Evolutionary conservation across 1,140 invertebrate genomes (phyloP), one percentile per base, ranked within the genome.

Genomic region (Trichoplusia ni): DNA sequence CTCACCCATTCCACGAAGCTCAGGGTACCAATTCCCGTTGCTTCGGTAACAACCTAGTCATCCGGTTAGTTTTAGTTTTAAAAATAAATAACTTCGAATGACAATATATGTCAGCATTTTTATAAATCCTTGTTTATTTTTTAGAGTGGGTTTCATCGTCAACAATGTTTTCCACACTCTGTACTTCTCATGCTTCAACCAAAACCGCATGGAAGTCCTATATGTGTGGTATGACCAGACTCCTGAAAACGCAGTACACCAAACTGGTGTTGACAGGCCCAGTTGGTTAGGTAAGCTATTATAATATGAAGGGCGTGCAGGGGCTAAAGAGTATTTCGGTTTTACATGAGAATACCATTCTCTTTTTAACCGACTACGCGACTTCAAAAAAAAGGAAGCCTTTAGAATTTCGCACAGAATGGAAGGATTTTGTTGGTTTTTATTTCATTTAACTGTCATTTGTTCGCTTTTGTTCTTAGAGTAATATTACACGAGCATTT

Each of bases 101-200:
- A n/a, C n/a, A n/a, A n/a, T n/a, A n/a, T n/a, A n/a, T n/a, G n/a
- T n/a, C n/a, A 2, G 8, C n/a, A 11, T 11, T 2, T 33, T 33
- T 37, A 37, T 1, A 2, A 5, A 37, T 14, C 1, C n/a, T 14
- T 6, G n/a, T 14, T 33, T 21, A 58, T 40, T 14, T 79, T 75
- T 25, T 58, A 88, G 87, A 16, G 69, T 82, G 14, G 87, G 87
- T 9, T 89, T 85, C 33, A 77, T 67, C 29, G 84, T 89, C 0
- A 73, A 84, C 54, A 71, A 74, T 23, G 70, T 80, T 0, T 83
- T 89, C 59, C 69, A 88, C 40, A 74, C 84, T 1, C 49, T 73
- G 13, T 90, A 81, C 62, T 79, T 76, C 70, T 89, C 86, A 0
- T 90, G 88, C 72, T 90, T 87, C 47, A 76, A 90, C 62, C 72